Conservation (phyloP, 2,797 vertebrate species). For the Aeoliscus strigatus region DNA sequence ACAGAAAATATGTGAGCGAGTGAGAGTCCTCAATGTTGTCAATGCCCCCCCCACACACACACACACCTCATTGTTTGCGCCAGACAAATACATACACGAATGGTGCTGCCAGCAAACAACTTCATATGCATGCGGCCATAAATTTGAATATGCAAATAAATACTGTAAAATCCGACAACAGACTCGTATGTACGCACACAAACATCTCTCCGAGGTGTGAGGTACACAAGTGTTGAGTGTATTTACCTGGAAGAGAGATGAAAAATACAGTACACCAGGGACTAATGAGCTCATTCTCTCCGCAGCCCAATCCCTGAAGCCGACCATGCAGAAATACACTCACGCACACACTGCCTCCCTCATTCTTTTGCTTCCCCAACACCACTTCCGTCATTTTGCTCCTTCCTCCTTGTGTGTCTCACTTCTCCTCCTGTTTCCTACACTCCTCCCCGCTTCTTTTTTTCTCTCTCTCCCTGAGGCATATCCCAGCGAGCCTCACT, state of each 20-base stretch:
- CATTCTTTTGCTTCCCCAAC: slow-evolving; percentile 7
- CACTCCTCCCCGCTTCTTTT: slow-evolving; percentile 14
- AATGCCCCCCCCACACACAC: slow-evolving; percentile 7
- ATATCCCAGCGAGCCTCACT: slow-evolving; percentile 51
- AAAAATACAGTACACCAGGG: slow-evolving; percentile 47
- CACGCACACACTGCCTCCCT: slow-evolving; percentile 21
- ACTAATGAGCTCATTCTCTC: slow-evolving; percentile 71
- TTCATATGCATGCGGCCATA: slow-evolving; percentile 28
- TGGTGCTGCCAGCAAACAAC: slow-evolving; percentile 25
- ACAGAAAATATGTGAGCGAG: slow-evolving; percentile 5
- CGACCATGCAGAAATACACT: slow-evolving; percentile 8
- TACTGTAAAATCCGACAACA: slow-evolving; percentile 28
- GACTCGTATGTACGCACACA: slow-evolving; percentile 11
- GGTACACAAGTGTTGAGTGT: slow-evolving; percentile 28
- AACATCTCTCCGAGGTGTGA: slow-evolving; percentile 34
- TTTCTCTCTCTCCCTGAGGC: slow-evolving; percentile 38
- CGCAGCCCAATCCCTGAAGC: slow-evolving; percentile 55
- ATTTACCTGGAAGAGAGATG: slow-evolving; percentile 59
- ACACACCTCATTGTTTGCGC: slow-evolving; percentile 23
- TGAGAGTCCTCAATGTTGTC: slow-evolving; percentile 31
- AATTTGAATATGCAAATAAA: slow-evolving; percentile 53
- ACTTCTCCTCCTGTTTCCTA: slow-evolving; percentile 23
- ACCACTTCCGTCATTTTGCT: slow-evolving; percentile 31
- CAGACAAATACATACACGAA: slow-evolving; percentile 10
- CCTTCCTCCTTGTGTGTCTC: slow-evolving; percentile 25